These are phyloP conservation scores for Drosophila subpulchrella DNA, from an alignment of 1,140 invertebrate species.

Conservation along the genomic window DNA sequence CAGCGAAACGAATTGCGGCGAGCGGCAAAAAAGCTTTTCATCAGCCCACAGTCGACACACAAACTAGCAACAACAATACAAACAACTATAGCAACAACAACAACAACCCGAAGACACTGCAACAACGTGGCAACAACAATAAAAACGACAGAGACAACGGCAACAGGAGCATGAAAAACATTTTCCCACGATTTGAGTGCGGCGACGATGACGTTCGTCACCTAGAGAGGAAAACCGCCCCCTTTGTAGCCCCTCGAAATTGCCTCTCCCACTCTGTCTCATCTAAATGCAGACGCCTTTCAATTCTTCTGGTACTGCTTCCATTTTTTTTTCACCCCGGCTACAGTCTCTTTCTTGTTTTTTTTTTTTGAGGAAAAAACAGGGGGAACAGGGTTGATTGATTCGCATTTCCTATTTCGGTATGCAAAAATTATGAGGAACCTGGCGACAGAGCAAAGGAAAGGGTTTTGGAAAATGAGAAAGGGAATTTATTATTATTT, in stretches of 20 bases:
- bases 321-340: slow-evolving; percentile 11
- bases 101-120: neutral
- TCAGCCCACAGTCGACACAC: slow-evolving; percentile 63
- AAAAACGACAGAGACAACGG: slow-evolving; percentile 16
- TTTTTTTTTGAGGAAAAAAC: neutral
- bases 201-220: slow-evolving; percentile 49
- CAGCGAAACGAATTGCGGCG: slow-evolving; percentile 75
- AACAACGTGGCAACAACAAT: slow-evolving; percentile 19
- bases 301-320: slow-evolving; percentile 22
- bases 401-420: slow-evolving; percentile 28
- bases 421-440: slow-evolving; percentile 15
- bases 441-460: neutral
- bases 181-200: slow-evolving; percentile 67
- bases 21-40: slow-evolving; percentile 69
- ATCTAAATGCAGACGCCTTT: slow-evolving; percentile 52
- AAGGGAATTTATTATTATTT: neutral
- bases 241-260: neutral
- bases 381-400: slow-evolving; percentile 5
- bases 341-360: slow-evolving; percentile 32
- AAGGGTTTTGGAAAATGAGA: neutral
- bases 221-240: slow-evolving; percentile 35
- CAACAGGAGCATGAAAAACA: slow-evolving; percentile 32
- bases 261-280: slow-evolving; percentile 24
- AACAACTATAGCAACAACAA: slow-evolving; percentile 25
- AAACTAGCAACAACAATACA: slow-evolving; percentile 14